Evolutionary conservation across 2,888 invertebrate species (phyloP), one percentile per base, ranked within the genome.

Genomic region (Thereva nobilitata): DNA sequence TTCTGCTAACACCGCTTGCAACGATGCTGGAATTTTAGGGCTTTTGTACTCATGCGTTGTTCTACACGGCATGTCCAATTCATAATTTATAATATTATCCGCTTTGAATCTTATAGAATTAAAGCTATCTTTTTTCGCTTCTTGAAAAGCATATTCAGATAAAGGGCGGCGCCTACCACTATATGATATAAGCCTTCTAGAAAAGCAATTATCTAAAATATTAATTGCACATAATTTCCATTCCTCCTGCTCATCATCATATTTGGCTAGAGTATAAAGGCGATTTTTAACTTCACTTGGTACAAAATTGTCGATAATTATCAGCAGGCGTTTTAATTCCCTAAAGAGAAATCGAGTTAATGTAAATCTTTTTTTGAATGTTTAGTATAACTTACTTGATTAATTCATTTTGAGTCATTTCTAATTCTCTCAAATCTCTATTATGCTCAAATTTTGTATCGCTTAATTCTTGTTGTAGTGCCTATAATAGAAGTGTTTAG

Each of bases 281-380:
- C 90, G 87, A 50, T 86, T 86, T 75, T 90, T 89, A 68, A 92
- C 92, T 76, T 92, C 92, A 0, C 86, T 85, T 6, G 94, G 94
- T 75, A 95, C 91, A 81, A 95, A 95, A 80, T 93, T 93, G 77
- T 95, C 94, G 71, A 95, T 92, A 61, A 94, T 89, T 42, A 95
- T 84, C 76, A 89, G 90, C 80, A 93, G 91, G 67, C 97, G 86
- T 77, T 97, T 92, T 71, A 97, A 84, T 78, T 96, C 96, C 72
- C 87, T 86, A 72, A 34, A 77, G 23, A 23, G 2, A 23, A 23
- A 23, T 23, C 1, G 23, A 23, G 23, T 23, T 23, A 23, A 23
- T 23, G 23, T 23, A 23, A 23, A 23, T 23, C 1, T 23, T 23
- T 23, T 23, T 23, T 45, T 12, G 5, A 34, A 59, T 38, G 10